Conservation (phyloP, 1,140 invertebrate genomes). For the Drosophila kanapiae region DNA sequence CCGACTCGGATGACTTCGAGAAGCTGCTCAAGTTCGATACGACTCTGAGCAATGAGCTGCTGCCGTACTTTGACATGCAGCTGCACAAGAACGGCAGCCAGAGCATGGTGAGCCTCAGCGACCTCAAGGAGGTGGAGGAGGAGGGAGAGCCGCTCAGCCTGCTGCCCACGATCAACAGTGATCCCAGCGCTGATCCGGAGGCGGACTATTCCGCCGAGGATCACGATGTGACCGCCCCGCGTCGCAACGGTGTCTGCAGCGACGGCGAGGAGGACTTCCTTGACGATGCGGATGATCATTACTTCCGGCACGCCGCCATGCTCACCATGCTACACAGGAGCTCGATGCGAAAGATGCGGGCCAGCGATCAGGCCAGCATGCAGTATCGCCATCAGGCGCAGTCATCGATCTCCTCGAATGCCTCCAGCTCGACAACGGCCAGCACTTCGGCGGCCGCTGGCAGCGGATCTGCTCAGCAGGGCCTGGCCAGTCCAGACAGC, state of each 20-base stretch:
- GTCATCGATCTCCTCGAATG: constrained; percentile 81
- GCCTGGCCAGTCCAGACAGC: constrained; percentile 86
- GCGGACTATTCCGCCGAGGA: constrained; percentile 59
- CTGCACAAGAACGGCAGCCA: constrained; percentile 78
- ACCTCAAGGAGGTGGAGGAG: constrained; percentile 62
- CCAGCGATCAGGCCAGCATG: constrained; percentile 85
- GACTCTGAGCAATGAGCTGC: constrained; percentile 77
- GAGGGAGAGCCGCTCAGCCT: constrained; percentile 73
- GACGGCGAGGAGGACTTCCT: constrained; percentile 79
- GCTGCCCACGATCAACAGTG: constrained; percentile 74
- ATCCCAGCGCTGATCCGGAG: constrained; percentile 77
- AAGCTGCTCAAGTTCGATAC: constrained; percentile 81
- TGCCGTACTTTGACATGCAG: constrained; percentile 85
- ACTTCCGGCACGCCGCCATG: constrained; percentile 81
- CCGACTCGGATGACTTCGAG: constrained; percentile 84
- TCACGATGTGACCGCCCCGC: constrained; percentile 42
- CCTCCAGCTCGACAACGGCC: constrained; percentile 82
- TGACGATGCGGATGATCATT: constrained; percentile 77
- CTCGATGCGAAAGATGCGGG: constrained; percentile 84
- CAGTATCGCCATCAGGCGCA: constrained; percentile 82
- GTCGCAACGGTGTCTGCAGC: constrained; percentile 70
- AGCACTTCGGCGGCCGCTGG: constrained; percentile 54
- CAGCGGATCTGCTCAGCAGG: constrained; percentile 67
- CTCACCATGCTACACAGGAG: constrained; percentile 82
- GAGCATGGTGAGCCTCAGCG: constrained; percentile 72